phyloP scores from a whole-genome alignment of 2,113 vertebrate species.

The Eudorcas thomsonii region DNA sequence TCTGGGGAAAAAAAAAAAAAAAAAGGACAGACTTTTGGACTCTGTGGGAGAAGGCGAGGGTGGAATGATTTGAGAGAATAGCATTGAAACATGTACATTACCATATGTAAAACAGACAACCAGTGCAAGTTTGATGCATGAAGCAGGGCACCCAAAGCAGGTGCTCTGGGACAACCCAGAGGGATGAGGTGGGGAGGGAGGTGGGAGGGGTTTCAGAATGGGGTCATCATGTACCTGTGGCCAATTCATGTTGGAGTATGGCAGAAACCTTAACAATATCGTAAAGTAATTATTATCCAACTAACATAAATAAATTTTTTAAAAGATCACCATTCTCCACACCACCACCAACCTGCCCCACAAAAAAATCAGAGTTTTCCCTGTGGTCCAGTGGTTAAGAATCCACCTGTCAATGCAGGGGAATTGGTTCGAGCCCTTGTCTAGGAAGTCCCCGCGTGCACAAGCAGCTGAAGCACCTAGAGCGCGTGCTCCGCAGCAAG shows the following conservation, averaged over 20 bases:
- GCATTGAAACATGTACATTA: neutral
- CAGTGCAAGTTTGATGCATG: neutral
- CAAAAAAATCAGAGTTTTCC: neutral
- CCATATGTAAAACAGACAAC: neutral
- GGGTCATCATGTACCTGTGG: neutral
- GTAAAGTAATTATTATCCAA: neutral
- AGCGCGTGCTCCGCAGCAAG: neutral
- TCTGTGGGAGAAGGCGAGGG: neutral
- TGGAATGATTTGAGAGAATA: neutral
- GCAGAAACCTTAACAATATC: neutral
- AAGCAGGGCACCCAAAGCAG: neutral
- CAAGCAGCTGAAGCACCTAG: neutral
- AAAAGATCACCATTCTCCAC: slow-evolving; percentile 36
- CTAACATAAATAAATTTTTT: neutral
- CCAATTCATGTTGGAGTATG: neutral
- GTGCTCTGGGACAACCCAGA: neutral
- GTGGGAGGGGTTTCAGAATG: neutral
- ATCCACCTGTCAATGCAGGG: neutral
- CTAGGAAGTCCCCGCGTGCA: neutral
- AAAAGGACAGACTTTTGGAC: neutral
- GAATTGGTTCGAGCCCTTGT: neutral
- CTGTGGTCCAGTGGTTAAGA: neutral
- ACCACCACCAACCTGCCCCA: neutral
- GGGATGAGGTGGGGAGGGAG: neutral
- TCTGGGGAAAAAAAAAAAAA: neutral